A percentile compares a stretch with the other conserved stretches of the same genome.
These are phyloP conservation scores for Nyctibius bracteatus DNA, from an alignment of 2,113 vertebrate species.

Conservation along the genomic window DNA sequence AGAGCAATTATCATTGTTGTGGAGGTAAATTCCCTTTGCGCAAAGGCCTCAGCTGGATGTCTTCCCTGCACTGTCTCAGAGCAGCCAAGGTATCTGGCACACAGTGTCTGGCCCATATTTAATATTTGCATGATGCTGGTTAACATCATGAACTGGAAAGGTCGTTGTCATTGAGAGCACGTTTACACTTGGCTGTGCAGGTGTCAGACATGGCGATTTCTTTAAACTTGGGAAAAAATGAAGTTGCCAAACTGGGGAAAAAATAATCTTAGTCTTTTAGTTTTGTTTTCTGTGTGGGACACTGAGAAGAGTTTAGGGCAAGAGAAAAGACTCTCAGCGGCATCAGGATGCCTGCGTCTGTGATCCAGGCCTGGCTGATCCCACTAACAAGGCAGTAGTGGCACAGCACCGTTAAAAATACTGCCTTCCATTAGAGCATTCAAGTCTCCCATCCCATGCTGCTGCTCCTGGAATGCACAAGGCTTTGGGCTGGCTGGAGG, in stretches of 20 bases:
- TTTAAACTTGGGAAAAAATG: background rate
- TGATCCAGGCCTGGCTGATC: background rate
- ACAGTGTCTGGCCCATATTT: background rate
- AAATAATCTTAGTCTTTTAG: background rate
- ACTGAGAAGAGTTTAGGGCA: background rate
- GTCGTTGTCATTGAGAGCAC: background rate
- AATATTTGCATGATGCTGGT: background rate
- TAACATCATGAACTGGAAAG: background rate
- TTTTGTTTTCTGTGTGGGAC: background rate
- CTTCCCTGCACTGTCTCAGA: background rate
- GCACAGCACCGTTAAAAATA: background rate
- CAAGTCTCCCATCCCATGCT: background rate
- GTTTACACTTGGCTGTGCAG: background rate
- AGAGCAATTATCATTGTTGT: slow-evolving; percentile 2
- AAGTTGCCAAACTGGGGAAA: background rate
- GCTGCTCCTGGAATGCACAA: background rate
- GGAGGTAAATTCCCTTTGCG: background rate
- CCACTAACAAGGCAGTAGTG: background rate
- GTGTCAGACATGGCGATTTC: background rate
- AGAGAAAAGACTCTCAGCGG: background rate
- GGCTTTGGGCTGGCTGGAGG: background rate
- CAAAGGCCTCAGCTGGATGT: background rate
- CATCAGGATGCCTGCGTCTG: background rate
- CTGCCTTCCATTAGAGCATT: background rate
- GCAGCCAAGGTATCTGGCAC: background rate